phyloP scores from a whole-genome alignment of 2,113 vertebrate species.

The Mystacornis crossleyi region DNA sequence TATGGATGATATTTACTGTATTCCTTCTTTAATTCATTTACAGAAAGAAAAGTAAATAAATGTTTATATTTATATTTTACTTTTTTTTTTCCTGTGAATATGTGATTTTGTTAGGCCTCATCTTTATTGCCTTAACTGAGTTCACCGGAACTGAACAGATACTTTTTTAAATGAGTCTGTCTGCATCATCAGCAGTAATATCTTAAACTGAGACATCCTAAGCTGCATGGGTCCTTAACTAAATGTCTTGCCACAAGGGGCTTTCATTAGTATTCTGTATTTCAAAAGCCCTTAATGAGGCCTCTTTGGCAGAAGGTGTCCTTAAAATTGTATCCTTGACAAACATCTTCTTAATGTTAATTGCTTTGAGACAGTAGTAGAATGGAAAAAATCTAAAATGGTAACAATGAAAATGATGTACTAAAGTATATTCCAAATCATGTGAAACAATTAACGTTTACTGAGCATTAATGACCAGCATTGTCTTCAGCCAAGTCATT shows the following conservation, averaged over 20 bases:
- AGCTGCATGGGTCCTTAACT: not conserved
- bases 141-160: not conserved
- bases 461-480: not conserved
- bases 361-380: not conserved
- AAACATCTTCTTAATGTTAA: conserved; percentile 41
- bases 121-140: not conserved
- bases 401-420: not conserved
- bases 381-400: conserved; percentile 12
- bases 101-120: not conserved
- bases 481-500: not conserved
- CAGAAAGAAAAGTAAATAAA: not conserved
- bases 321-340: conserved; percentile 29
- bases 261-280: conserved; percentile 28
- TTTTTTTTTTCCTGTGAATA: not conserved
- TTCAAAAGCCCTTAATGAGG: conserved; percentile 26
- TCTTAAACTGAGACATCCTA: not conserved
- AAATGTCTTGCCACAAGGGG: conserved; percentile 31
- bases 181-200: not conserved
- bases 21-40: not conserved
- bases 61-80: not conserved
- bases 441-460: not conserved
- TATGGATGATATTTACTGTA: not conserved
- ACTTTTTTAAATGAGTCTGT: not conserved
- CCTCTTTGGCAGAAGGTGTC: not conserved
- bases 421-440: not conserved